Conservation (phyloP, 1,140 invertebrate genomes). For the Caenorhabditis brenneri region DNA sequence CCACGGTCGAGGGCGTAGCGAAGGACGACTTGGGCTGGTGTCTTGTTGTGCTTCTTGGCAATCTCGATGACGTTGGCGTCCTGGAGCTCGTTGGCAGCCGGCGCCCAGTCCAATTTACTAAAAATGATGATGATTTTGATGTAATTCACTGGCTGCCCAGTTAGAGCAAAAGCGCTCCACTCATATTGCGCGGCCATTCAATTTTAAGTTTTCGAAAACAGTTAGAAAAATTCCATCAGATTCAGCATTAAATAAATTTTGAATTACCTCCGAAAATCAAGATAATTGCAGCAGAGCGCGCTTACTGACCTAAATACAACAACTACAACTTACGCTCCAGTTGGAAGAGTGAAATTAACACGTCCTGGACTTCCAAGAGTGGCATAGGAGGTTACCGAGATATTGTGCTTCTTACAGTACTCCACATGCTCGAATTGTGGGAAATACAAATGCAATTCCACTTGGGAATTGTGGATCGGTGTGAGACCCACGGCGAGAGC, state of each 20-base stretch:
- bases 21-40: conserved; percentile 75
- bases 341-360: not conserved
- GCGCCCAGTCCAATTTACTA: not conserved
- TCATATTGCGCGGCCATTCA: too few species aligned
- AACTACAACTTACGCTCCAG: conserved; percentile 5
- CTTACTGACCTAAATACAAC: not conserved
- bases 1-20: conserved; percentile 69
- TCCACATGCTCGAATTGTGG: conserved; percentile 57
- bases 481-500: conserved; percentile 52
- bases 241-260: too few species aligned
- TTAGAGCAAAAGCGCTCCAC: too few species aligned
- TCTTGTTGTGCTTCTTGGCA: conserved; percentile 75
- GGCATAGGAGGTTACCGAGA: conserved; percentile 60
- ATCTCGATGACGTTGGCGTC: conserved; percentile 73
- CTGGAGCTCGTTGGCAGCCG: not conserved
- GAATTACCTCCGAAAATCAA: too few species aligned
- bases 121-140: not conserved
- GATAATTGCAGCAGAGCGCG: too few species aligned
- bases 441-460: conserved; percentile 60
- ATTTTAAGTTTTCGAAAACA: too few species aligned
- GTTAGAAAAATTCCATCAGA: too few species aligned
- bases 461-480: conserved; percentile 62
- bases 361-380: conserved; percentile 59
- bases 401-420: conserved; percentile 60
- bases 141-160: too few species aligned